Evolutionary conservation across 2,113 vertebrate genomes (phyloP).

Genomic region (Apteryx mantelli): DNA sequence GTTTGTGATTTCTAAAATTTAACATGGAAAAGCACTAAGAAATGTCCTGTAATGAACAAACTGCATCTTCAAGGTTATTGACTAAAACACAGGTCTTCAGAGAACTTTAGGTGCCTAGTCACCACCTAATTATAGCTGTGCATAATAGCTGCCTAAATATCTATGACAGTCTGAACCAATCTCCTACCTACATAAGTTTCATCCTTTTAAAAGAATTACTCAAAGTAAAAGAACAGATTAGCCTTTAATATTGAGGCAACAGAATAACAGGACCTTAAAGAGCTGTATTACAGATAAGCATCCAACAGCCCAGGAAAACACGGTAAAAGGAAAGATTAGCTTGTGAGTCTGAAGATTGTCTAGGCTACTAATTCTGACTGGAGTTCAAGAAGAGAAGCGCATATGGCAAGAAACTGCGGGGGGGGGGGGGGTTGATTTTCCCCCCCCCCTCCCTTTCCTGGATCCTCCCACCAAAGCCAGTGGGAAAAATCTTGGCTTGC

Average conservation of each 20-base stretch:
- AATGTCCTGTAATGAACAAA: background rate
- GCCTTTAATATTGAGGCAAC: background rate
- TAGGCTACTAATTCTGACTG: background rate
- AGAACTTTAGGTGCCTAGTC: background rate
- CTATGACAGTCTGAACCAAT: background rate
- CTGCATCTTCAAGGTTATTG: background rate
- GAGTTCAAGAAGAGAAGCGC: background rate
- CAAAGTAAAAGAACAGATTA: slow-evolving; percentile 41
- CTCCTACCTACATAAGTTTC: background rate
- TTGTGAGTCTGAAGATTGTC: background rate
- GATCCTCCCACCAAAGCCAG: background rate
- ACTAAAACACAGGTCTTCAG: background rate
- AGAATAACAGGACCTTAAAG: background rate
- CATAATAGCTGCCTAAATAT: background rate
- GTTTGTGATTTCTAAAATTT: background rate
- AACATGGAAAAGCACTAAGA: background rate
- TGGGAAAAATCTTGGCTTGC: background rate
- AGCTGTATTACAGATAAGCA: slow-evolving; percentile 6
- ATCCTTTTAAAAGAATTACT: slow-evolving; percentile 46
- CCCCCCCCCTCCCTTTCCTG: background rate
- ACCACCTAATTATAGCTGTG: background rate
- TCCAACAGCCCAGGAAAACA: background rate
- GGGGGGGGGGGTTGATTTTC: too few relatives aligned
- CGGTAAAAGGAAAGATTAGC: background rate
- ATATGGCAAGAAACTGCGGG: background rate